Evolutionary conservation across 2,113 vertebrate genomes (phyloP).

Genomic region (Urocynchramus pylzowi): DNA sequence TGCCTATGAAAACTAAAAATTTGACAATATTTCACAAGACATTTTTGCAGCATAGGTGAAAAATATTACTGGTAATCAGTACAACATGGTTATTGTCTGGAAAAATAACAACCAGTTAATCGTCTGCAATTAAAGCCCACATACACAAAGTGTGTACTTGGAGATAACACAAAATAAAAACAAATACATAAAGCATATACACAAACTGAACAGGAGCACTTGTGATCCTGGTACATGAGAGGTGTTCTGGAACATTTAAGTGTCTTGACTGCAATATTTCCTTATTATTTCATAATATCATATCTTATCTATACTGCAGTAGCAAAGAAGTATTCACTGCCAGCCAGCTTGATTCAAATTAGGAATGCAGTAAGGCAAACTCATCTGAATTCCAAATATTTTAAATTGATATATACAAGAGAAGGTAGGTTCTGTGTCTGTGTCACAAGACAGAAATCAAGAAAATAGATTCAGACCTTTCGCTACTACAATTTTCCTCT

Average conservation of each 20-base stretch:
- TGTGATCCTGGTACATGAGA: neutral
- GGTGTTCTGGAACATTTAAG: neutral
- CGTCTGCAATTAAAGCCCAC: neutral
- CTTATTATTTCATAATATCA: neutral
- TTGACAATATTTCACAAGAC: neutral
- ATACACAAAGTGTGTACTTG: neutral
- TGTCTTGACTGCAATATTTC: neutral
- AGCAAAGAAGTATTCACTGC: neutral
- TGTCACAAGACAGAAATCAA: neutral
- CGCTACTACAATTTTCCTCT: neutral
- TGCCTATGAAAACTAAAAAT: neutral
- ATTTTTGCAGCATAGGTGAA: neutral
- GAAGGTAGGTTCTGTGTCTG: neutral
- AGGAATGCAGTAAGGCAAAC: conserved; percentile 36
- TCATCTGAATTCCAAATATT: conserved; percentile 53
- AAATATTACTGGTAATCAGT: neutral
- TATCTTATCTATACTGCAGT: neutral
- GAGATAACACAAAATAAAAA: neutral
- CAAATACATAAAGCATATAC: neutral
- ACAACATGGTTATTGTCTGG: neutral
- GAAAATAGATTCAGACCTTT: neutral
- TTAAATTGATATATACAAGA: conserved; percentile 32
- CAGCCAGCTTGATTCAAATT: conserved; percentile 20
- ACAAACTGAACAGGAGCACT: neutral
- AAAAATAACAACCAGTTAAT: neutral